phyloP scores from a whole-genome alignment of 2,888 invertebrate genomes.

The Syritta pipiens region DNA sequence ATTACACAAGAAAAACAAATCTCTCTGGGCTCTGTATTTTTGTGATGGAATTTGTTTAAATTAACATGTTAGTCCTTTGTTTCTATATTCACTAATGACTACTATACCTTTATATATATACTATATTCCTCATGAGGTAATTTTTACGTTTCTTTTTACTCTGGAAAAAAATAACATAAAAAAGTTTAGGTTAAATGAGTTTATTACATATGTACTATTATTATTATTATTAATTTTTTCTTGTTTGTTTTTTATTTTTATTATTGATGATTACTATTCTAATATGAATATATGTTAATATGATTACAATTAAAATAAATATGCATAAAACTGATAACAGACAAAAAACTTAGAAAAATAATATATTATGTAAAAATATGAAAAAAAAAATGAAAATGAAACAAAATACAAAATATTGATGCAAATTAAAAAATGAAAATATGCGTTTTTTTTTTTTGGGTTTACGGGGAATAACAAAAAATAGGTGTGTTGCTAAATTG shows the following conservation, averaged over 20 bases:
- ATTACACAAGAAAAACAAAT: too few species aligned
- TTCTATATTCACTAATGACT: background rate
- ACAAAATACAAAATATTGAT: conserved; percentile 68
- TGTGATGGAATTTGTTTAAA: background rate
- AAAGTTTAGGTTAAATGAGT: conserved; percentile 60
- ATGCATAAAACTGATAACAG: conserved; percentile 66
- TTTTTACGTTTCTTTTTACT: background rate
- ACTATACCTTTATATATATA: background rate
- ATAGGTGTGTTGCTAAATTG: too few species aligned
- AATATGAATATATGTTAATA: conserved; percentile 69
- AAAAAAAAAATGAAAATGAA: conserved; percentile 60
- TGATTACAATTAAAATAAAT: conserved; percentile 58
- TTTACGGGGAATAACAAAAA: too few species aligned
- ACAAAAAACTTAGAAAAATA: conserved; percentile 65
- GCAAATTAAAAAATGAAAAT: conserved; percentile 61
- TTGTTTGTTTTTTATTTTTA: conserved; percentile 67
- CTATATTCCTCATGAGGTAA: too few species aligned
- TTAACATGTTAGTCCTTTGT: background rate
- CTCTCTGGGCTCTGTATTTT: background rate
- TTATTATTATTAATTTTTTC: conserved; percentile 56
- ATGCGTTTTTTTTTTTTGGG: background rate
- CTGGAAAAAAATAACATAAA: conserved; percentile 17
- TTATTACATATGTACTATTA: conserved; percentile 60
- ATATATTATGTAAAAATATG: conserved; percentile 68
- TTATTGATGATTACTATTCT: conserved; percentile 67